phyloP scores from a whole-genome alignment of 2,113 vertebrate species.

The Phainopepla nitens region DNA sequence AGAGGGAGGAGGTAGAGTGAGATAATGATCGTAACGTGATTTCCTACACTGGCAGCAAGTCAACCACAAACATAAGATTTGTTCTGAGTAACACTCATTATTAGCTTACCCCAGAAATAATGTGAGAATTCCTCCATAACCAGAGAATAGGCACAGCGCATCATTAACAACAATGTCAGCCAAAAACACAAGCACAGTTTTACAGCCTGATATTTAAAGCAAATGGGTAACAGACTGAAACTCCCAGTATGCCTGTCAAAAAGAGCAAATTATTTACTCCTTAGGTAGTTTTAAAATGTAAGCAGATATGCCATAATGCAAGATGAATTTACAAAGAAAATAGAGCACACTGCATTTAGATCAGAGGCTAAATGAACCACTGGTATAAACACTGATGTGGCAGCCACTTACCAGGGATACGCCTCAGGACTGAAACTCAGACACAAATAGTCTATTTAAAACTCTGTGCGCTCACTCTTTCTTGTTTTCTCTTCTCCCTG shows the following conservation, averaged over 20 bases:
- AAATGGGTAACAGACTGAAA: conserved; percentile 46
- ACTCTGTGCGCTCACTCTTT: background rate
- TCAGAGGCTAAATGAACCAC: background rate
- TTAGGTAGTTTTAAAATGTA: conserved; percentile 14
- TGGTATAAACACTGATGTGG: background rate
- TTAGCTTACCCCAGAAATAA: conserved; percentile 45
- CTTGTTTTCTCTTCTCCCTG: background rate
- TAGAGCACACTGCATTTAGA: background rate
- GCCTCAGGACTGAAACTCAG: background rate
- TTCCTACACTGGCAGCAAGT: conserved; percentile 18
- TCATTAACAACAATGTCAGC: background rate
- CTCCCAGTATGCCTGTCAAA: background rate
- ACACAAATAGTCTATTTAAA: background rate
- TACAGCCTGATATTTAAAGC: conserved; percentile 16
- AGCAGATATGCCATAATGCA: background rate
- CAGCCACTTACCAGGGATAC: background rate
- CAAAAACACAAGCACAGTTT: conserved; percentile 20
- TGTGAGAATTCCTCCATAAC: conserved; percentile 37
- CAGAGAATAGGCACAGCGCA: conserved; percentile 15
- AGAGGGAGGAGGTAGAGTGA: background rate
- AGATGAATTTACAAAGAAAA: background rate
- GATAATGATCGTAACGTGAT: background rate
- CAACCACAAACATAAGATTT: background rate
- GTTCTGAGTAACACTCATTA: background rate
- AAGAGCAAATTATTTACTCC: conserved; percentile 29